Conservation (phyloP, 2,113 vertebrate species). For the Gnathonemus longibarbis region DNA sequence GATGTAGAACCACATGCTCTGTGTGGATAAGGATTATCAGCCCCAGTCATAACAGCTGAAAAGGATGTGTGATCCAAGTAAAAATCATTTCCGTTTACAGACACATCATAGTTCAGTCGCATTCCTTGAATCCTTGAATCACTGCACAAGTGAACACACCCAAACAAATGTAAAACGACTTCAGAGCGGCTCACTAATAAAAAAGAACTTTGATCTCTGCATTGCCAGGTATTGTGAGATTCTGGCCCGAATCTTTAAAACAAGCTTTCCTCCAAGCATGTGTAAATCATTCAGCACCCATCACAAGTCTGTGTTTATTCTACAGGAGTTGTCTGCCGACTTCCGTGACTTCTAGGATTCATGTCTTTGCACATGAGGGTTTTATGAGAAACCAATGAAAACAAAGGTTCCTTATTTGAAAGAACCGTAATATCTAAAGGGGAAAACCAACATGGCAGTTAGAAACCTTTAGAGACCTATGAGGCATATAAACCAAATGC, state of each 20-base stretch:
- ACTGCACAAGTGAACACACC: neutral
- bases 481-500: neutral
- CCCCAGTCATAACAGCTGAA: constrained; percentile 22
- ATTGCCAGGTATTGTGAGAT: neutral
- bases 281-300: neutral
- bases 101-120: neutral
- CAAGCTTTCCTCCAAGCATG: neutral
- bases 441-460: neutral
- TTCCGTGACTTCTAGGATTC: neutral
- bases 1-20: constrained; percentile 29
- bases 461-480: neutral
- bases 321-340: neutral
- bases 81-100: neutral
- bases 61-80: neutral
- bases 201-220: neutral
- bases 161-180: neutral
- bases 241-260: neutral
- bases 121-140: constrained; percentile 9
- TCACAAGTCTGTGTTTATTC: neutral
- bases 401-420: neutral
- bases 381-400: neutral
- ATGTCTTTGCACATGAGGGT: neutral
- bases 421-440: neutral
- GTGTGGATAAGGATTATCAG: constrained; percentile 21
- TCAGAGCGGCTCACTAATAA: neutral